Base-by-base conservation (phyloP, 2,113 vertebrate genomes). In the Xerus inauris region DNA sequence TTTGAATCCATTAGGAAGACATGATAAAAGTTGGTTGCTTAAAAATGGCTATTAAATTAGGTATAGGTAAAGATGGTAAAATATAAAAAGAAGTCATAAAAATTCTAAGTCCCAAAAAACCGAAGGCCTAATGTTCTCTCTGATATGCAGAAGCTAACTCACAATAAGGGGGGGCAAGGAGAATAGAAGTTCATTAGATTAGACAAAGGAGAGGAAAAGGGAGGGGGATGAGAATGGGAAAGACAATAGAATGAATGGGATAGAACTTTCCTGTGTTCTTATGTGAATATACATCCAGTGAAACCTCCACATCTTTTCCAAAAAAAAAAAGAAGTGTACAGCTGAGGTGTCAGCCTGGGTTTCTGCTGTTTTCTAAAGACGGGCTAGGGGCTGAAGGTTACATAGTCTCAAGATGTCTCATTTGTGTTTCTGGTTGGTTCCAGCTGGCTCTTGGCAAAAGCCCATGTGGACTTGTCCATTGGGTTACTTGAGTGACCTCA, bases 31-130 rank as follows among this genome's bases (percentile, higher is more conserved):
- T 30, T 62, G 19, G 16, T 67, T 77, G 64, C 72, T 90, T 94
- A 79, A 88, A 92, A 77, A 71, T 62, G 76, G 20, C 32, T 72
- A 6, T 92, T 91, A 94, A 81, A 84, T 87, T 83, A 84, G 30
- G 19, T 71, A 17, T 75, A 76, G 38, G 26, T 54, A 71, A 90
- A 20, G n/a, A 85, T 30, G 85, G 28, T 89, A 87, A 95, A 88
- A 93, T 94, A 77, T 38, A 81, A 95, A 94, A 45, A 89, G 45
- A 47, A 84, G 40, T 75, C 76, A 67, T 91, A 82, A 94, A 92
- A 92, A 38, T 57, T 42, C 32, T 82, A 51, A 87, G n/a, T n/a
- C n/a, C 54, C 6, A 2, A 57, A 54, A 57, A 57, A 57, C 6
- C 54, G 8, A 57, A 57, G 7, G 20, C 19, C 5, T 19, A 57